Percentiles rank a stretch among this genome's conserved stretches.
Conservation (phyloP, 2,888 invertebrate genomes). For the Zhengitettix transpicula region DNA sequence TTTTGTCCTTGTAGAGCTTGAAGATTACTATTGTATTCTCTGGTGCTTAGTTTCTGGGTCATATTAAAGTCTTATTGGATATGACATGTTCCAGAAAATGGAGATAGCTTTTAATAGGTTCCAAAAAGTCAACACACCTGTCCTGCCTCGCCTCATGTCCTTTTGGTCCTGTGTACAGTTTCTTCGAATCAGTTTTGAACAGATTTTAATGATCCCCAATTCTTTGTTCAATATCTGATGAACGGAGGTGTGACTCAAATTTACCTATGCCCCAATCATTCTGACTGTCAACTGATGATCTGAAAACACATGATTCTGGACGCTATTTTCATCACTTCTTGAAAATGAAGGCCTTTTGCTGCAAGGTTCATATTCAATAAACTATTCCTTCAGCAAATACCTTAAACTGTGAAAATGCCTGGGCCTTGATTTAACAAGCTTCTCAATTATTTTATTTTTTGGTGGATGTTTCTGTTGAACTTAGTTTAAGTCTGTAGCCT, state of each 20-base stretch:
- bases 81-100: background rate
- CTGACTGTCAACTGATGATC: constrained; percentile 8
- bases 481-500: constrained; percentile 14
- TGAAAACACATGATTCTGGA: constrained; percentile 14
- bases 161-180: background rate
- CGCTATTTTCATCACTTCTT: constrained; percentile 14
- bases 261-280: background rate
- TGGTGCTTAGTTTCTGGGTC: background rate
- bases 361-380: constrained; percentile 13
- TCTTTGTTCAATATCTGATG: background rate
- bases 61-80: background rate
- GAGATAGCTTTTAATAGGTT: background rate
- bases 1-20: background rate
- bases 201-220: background rate
- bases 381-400: constrained; percentile 11
- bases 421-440: constrained; percentile 5
- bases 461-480: background rate
- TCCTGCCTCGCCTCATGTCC: no score
- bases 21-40: background rate
- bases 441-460: background rate
- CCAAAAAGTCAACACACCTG: background rate
- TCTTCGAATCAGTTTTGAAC: background rate
- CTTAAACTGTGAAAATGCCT: constrained; percentile 10
- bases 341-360: constrained; percentile 13
- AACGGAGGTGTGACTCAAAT: background rate